phyloP scores from a whole-genome alignment of 2,113 vertebrate species.

The Heteronetta atricapilla region DNA sequence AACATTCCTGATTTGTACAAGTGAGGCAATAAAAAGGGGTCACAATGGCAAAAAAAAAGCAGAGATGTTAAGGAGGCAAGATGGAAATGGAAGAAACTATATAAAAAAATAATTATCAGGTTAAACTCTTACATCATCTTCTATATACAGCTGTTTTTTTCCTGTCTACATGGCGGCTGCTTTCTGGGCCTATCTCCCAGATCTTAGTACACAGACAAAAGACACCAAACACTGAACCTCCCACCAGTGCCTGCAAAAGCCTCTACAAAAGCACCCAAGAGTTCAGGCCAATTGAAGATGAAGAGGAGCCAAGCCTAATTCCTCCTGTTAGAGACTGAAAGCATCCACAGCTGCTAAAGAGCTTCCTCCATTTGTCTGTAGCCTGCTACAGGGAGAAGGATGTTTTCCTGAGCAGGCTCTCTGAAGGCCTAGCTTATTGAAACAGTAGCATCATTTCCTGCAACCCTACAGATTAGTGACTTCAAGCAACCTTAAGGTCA shows the following conservation, averaged over 20 bases:
- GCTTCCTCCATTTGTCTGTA: slow-evolving; percentile 35
- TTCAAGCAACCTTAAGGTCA: not conserved
- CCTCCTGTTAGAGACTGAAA: not conserved
- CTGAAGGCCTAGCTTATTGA: not conserved
- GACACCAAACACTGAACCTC: not conserved
- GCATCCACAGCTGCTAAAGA: slow-evolving; percentile 15
- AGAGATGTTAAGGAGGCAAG: not conserved
- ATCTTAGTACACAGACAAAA: not conserved
- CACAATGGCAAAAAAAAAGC: not conserved
- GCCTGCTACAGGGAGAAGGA: not conserved
- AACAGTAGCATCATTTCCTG: not conserved
- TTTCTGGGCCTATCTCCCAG: not conserved
- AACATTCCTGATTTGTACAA: not conserved
- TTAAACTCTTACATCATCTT: not conserved
- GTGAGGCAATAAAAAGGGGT: not conserved
- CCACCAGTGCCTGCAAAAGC: not conserved
- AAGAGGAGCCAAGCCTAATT: slow-evolving; percentile 8
- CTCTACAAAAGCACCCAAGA: not conserved
- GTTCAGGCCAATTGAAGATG: not conserved
- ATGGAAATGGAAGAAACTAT: not conserved
- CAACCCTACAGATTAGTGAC: not conserved
- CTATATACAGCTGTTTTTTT: not conserved
- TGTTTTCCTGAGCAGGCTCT: not conserved
- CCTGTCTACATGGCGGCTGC: not conserved
- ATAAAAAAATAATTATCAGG: not conserved